Base-by-base conservation (phyloP, 1,140 invertebrate genomes). In the Drosophila triauraria region DNA sequence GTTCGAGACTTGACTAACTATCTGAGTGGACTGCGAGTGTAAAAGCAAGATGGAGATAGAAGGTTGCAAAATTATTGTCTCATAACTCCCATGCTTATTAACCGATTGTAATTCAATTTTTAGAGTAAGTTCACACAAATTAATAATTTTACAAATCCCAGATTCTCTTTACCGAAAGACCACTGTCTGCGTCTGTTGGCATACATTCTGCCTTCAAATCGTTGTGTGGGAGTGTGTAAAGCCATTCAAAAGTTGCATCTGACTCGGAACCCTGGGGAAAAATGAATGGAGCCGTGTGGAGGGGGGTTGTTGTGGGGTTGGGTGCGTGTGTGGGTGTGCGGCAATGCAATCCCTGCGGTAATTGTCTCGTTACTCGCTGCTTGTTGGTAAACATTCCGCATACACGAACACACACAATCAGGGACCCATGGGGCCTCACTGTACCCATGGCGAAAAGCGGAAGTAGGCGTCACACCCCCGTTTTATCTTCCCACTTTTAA, bases 351-450 rank as follows among this genome's bases (percentile, higher is more conserved):
- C 85, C 85, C 84, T 51, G 60, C 64, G 85, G 84, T 88, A 88
- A 88, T 88, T 90, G 84, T 88, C 84, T 88, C 85, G 84, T 90
- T 90, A 90, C 85, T 81, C 77, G 75, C 77, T 88, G 80, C 83
- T 78, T 87, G 83, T 83, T 80, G 75, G 79, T 80, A 87, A 87
- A 87, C 77, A 83, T 75, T 70, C 58, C 64, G 76, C 70, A 70
- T 57, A 65, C 78, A 84, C 47, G 38, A 32, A 43, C 59, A 63
- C 40, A 42, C 44, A 47, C 61, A 20, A 51, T 47, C 61, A 56
- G 13, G 15, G 40, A n/a, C 32, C 32, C 51, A 54, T 3, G 13
- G 65, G 53, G 69, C 42, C 57, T 46, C 64, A 82, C 75, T 61
- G 54, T 61, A 51, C 65, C 50, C 43, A 59, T 35, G 40, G 47